A percentile compares a stretch with the other conserved stretches of the same genome.
Evolutionary conservation across 2,113 vertebrate species (phyloP).

Genomic region (Nannospalax galili): DNA sequence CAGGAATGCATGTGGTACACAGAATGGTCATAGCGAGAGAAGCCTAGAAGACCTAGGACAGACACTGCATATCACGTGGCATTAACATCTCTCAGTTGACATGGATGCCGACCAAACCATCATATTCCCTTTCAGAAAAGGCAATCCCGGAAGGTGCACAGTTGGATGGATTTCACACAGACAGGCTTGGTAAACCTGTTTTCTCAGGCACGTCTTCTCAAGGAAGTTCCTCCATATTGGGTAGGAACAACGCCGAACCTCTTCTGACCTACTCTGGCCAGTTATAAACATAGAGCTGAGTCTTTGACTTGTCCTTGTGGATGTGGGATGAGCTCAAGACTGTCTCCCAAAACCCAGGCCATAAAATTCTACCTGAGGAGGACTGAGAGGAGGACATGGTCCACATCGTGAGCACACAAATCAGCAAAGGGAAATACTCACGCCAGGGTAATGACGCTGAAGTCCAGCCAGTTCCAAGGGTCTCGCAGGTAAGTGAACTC

Average conservation of each 20-base stretch:
- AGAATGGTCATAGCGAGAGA: accelerated
- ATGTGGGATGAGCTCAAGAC: background rate
- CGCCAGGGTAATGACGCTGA: conserved; percentile 95
- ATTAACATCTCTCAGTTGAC: background rate
- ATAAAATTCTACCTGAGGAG: background rate
- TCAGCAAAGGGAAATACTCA: conserved; percentile 85
- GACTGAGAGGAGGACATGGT: background rate
- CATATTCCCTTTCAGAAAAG: background rate
- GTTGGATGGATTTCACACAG: background rate
- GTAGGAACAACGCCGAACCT: background rate
- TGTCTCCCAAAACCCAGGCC: background rate
- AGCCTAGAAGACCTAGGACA: background rate
- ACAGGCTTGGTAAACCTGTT: background rate
- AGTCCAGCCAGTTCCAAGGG: conserved; percentile 99
- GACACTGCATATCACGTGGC: background rate
- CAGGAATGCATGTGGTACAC: background rate
- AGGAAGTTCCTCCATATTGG: background rate
- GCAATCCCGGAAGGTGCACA: background rate
- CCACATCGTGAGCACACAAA: background rate
- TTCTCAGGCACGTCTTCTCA: background rate
- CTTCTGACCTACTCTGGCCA: background rate
- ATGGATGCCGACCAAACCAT: background rate
- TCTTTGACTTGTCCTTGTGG: background rate
- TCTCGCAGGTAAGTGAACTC: conserved; percentile 96
- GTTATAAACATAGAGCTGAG: background rate